Evolutionary conservation across 2,113 vertebrate genomes (phyloP).

Genomic region (Callospermophilus lateralis): DNA sequence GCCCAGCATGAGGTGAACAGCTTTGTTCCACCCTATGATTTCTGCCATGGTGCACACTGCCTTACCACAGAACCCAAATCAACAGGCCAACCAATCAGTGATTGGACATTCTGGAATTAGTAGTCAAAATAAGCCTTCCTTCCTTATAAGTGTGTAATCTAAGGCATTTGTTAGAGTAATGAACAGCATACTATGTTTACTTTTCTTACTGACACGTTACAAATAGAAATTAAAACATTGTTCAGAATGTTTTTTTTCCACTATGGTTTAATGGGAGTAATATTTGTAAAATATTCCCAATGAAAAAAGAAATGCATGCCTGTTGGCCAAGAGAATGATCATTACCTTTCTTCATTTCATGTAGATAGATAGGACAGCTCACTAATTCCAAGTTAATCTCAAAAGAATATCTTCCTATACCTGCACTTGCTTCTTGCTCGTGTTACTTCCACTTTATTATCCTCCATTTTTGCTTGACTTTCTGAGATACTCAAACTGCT

Average conservation of each 20-base stretch:
- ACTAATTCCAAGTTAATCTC: neutral
- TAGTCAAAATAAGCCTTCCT: neutral
- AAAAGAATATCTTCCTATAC: neutral
- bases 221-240: neutral
- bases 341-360: neutral
- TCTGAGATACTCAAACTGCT: neutral
- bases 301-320: neutral
- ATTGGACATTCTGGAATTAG: neutral
- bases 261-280: neutral
- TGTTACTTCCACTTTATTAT: neutral
- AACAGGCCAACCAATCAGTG: fast-evolving
- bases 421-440: neutral
- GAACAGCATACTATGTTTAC: neutral
- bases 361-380: fast-evolving
- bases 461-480: neutral
- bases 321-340: neutral
- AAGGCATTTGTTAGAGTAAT: fast-evolving
- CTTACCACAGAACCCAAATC: neutral
- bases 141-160: neutral
- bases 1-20: fast-evolving
- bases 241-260: neutral
- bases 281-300: neutral
- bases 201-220: neutral
- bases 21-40: fast-evolving
- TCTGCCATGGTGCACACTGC: neutral